Conservation (phyloP, 1,140 invertebrate genomes). For the Trichonephila clavata region DNA sequence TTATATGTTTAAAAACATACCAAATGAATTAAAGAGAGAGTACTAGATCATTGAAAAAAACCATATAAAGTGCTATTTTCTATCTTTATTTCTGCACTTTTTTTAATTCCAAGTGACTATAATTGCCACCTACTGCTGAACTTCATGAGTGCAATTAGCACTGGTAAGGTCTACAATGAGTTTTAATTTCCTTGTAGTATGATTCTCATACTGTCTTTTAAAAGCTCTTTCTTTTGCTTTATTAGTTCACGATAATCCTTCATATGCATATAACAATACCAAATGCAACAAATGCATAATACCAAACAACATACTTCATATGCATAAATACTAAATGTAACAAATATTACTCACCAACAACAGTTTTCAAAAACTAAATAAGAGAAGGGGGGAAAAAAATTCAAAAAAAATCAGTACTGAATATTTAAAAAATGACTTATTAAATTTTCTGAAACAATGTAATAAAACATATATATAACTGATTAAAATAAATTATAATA, state of each 20-base stretch:
- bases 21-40: not conserved
- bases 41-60: not conserved
- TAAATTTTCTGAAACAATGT: too few relatives aligned
- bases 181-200: conserved; percentile 95
- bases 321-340: conserved; percentile 93
- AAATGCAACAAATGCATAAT: too few relatives aligned
- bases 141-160: conserved; percentile 99
- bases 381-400: not conserved
- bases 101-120: not conserved
- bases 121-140: conserved; percentile 90
- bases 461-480: too few relatives aligned
- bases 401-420: not conserved
- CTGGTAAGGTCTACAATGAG: conserved; percentile 98
- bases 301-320: too few relatives aligned
- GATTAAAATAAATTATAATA: too few relatives aligned
- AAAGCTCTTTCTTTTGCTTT: conserved; percentile 96
- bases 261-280: conserved; percentile 96
- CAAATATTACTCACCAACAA: conserved; percentile 95
- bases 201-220: conserved; percentile 97
- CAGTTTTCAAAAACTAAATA: conserved; percentile 94
- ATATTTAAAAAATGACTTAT: not conserved
- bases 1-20: not conserved
- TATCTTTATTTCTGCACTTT: not conserved
- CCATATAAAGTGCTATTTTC: too few relatives aligned
- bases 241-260: conserved; percentile 98